Evolutionary conservation across 2,113 vertebrate species (phyloP).

Genomic region (Gallinago jamesoni): DNA sequence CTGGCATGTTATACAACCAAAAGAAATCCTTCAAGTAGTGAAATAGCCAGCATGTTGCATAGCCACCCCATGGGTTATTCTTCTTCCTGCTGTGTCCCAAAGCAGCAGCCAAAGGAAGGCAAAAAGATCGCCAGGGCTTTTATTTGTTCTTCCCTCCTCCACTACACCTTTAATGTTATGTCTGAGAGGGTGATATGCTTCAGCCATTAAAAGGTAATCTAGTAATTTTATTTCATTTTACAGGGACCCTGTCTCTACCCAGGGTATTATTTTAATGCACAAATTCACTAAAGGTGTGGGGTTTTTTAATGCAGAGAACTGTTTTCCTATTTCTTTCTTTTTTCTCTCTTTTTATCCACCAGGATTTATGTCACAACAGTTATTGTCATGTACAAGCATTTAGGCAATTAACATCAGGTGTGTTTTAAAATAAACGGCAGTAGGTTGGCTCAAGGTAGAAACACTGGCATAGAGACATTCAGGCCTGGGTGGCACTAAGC

Average conservation of each 20-base stretch:
- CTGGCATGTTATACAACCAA: not conserved
- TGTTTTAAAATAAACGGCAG: not conserved
- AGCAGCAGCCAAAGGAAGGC: not conserved
- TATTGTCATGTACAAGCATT: not conserved
- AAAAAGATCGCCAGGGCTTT: not conserved
- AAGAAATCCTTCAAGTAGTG: not conserved
- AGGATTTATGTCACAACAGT: not conserved
- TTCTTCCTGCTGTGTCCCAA: not conserved
- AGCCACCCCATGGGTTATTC: not conserved
- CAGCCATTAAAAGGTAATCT: not conserved
- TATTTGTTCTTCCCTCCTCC: not conserved
- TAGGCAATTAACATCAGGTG: not conserved
- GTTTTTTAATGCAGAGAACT: not conserved
- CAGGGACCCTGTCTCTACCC: not conserved
- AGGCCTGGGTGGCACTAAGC: not conserved
- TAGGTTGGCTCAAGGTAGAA: not conserved
- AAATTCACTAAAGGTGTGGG: not conserved
- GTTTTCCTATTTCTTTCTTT: not conserved
- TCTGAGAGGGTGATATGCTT: not conserved
- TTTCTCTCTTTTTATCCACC: not conserved
- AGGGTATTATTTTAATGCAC: not conserved
- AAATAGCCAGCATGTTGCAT: fast-evolving
- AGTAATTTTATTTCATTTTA: not conserved
- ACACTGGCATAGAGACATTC: fast-evolving
- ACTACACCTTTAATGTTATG: fast-evolving